Evolutionary conservation across 2,888 invertebrate genomes (phyloP).

Genomic region (Fissipunctia ypsillon): DNA sequence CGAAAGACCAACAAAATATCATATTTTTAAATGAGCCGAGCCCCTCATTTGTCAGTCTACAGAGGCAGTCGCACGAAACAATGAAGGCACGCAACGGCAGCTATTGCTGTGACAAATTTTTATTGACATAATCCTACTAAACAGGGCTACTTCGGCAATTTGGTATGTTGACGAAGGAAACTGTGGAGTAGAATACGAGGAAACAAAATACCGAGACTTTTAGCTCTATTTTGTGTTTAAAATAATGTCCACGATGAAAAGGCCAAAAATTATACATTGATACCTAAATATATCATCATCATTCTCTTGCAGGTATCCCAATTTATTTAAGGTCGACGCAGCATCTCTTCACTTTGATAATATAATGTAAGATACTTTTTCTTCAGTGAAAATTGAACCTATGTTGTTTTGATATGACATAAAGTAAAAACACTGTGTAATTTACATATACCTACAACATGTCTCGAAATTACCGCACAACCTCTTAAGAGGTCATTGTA

Average conservation of each 20-base stretch:
- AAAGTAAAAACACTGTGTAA: background rate
- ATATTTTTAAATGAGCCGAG: slow-evolving; percentile 22
- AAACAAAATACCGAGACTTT: background rate
- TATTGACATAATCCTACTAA: slow-evolving; percentile 52
- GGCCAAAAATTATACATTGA: too few species aligned
- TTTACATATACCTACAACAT: too few species aligned
- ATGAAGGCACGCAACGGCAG: slow-evolving; percentile 51
- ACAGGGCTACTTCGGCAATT: slow-evolving; percentile 27
- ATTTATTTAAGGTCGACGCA: too few species aligned
- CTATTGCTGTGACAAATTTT: slow-evolving; percentile 56
- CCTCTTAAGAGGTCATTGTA: too few species aligned
- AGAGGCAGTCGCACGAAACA: slow-evolving; percentile 25
- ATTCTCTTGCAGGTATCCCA: too few species aligned
- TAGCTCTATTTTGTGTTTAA: background rate
- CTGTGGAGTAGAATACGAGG: background rate
- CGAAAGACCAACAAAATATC: slow-evolving; percentile 18
- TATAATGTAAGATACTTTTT: too few species aligned
- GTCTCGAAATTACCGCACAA: too few species aligned
- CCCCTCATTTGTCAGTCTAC: slow-evolving; percentile 33
- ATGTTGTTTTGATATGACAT: background rate
- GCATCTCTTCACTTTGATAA: too few species aligned
- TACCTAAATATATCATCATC: too few species aligned
- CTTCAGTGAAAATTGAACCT: background rate
- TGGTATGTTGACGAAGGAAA: slow-evolving; percentile 5
- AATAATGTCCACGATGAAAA: too few species aligned